These are phyloP conservation scores for Proterorhinus semilunaris DNA, from an alignment of 2,113 vertebrate genomes.

Conservation along the genomic window DNA sequence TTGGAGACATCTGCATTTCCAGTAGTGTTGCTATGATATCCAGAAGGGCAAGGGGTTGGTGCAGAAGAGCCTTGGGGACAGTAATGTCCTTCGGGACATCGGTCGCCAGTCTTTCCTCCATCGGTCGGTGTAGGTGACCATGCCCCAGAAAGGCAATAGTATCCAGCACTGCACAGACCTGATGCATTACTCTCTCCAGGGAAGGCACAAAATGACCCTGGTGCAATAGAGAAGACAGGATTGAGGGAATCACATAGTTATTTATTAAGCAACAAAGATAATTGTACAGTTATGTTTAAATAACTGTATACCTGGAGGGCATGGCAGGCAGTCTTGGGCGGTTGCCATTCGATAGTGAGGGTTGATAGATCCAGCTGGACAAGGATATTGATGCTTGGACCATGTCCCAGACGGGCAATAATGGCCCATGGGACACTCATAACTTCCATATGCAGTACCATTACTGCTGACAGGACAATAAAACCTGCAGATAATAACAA, in stretches of 20 bases:
- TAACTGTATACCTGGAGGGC: conserved; percentile 81
- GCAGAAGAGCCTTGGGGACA: conserved; percentile 77
- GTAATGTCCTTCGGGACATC: conserved; percentile 81
- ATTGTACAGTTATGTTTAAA: conserved; percentile 17
- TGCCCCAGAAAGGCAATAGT: conserved; percentile 77
- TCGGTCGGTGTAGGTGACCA: conserved; percentile 71
- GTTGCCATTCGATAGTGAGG: conserved; percentile 66
- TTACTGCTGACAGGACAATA: conserved; percentile 81
- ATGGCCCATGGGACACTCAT: conserved; percentile 81
- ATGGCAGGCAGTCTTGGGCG: conserved; percentile 78
- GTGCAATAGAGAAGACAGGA: neutral
- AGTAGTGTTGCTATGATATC: conserved; percentile 78
- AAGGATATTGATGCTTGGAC: conserved; percentile 82
- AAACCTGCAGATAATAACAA: conserved; percentile 73
- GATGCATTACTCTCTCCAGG: conserved; percentile 70
- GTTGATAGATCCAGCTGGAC: conserved; percentile 84
- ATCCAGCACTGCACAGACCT: conserved; percentile 77
- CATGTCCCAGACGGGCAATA: conserved; percentile 83
- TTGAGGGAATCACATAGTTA: neutral
- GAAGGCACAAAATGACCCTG: conserved; percentile 79
- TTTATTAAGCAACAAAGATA: too few species aligned
- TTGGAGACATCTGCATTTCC: conserved; percentile 68
- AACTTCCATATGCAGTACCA: conserved; percentile 69
- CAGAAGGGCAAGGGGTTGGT: conserved; percentile 77
- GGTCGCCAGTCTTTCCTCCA: conserved; percentile 68